These are phyloP conservation scores for Aurelia sp. DNA, from an alignment of 30 jellyfish, hydroid and myxozoan genomes.

Conservation along the genomic window DNA sequence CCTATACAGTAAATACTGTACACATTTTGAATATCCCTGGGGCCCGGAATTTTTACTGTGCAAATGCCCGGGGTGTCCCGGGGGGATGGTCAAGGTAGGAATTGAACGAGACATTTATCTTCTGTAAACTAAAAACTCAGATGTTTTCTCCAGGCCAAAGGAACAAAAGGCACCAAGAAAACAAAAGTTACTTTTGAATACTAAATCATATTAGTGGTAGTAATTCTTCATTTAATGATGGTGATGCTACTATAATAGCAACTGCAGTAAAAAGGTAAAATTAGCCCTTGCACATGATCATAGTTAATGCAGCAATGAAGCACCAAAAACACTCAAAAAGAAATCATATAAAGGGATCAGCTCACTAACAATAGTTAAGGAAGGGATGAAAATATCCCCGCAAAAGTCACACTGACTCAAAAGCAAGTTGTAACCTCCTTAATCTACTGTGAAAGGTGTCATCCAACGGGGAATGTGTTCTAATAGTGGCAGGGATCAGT, in stretches of 20 bases:
- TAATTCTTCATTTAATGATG: no score
- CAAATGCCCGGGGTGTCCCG: no score
- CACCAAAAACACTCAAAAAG: slow-evolving; percentile 17
- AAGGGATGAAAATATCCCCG: not conserved
- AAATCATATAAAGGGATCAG: not conserved
- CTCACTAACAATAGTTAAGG: not conserved
- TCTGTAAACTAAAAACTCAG: no score
- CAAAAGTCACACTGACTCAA: slow-evolving; percentile 19
- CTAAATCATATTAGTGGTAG: no score
- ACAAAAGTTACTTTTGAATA: no score
- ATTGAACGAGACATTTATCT: no score
- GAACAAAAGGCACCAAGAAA: not conserved
- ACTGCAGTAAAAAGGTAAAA: not conserved
- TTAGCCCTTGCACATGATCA: not conserved
- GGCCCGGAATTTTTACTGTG: no score
- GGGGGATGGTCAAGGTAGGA: no score
- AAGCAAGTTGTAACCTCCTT: not conserved
- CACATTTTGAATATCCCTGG: no score
- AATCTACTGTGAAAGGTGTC: not conserved
- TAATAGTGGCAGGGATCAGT: slow-evolving; percentile 19
- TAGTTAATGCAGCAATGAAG: not conserved
- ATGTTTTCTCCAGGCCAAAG: not conserved
- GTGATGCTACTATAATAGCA: not conserved
- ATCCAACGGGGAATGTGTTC: not conserved
- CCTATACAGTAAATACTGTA: no score